These are phyloP conservation scores for Bufotes viridis DNA, from an alignment of 2,797 vertebrate genomes.

Conservation along the genomic window DNA sequence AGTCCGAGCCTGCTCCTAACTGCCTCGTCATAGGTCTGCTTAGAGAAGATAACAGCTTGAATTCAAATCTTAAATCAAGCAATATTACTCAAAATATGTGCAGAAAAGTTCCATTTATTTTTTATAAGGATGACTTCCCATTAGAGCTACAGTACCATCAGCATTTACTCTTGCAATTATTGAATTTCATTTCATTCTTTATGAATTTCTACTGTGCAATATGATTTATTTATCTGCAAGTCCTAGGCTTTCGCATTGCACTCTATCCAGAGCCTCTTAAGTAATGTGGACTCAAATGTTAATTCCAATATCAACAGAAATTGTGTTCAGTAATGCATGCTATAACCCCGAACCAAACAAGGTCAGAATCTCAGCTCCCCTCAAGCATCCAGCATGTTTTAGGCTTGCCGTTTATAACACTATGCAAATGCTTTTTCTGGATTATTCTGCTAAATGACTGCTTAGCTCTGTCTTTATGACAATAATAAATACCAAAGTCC, in stretches of 20 bases:
- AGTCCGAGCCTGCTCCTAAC: neutral
- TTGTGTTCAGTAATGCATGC: neutral
- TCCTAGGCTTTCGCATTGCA: neutral
- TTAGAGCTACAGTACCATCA: neutral
- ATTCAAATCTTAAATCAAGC: neutral
- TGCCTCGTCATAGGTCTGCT: neutral
- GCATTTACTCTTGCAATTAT: neutral
- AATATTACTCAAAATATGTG: neutral
- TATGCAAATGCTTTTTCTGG: neutral
- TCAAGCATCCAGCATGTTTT: neutral
- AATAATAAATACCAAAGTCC: neutral
- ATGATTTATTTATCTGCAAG: slow-evolving; percentile 17
- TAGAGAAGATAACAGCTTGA: neutral
- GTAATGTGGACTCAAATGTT: neutral
- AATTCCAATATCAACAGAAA: slow-evolving; percentile 1
- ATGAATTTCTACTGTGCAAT: neutral
- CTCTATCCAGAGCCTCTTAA: neutral
- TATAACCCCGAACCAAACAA: neutral
- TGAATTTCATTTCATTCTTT: neutral
- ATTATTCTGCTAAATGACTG: neutral
- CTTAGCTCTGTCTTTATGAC: neutral
- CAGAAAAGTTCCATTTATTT: neutral
- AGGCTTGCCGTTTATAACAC: neutral
- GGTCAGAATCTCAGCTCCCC: neutral
- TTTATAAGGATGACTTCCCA: neutral